Percentiles rank a stretch among this genome's conserved stretches.
These are phyloP conservation scores for Adelosebastes latens DNA, from an alignment of 2,797 vertebrate species.

Conservation along the genomic window DNA sequence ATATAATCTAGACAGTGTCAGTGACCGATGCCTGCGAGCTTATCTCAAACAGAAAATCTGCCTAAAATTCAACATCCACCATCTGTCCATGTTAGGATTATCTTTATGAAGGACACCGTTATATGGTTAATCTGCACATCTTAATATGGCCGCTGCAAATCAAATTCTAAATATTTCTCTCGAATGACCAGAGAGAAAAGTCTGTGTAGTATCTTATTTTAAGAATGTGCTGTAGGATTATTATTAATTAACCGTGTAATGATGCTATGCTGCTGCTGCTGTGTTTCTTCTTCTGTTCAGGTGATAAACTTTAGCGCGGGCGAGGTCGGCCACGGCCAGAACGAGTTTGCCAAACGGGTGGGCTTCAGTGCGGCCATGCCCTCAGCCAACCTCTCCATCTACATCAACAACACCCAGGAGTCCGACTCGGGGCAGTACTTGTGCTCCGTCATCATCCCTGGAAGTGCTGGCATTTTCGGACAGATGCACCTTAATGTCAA, in stretches of 20 bases:
- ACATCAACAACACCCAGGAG: slow-evolving; percentile 89
- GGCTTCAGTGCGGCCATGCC: slow-evolving; percentile 84
- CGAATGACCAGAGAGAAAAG: background rate
- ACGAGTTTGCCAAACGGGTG: slow-evolving; percentile 77
- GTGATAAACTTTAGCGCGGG: slow-evolving; percentile 87
- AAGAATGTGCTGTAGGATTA: background rate
- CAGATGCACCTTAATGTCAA: slow-evolving; percentile 83
- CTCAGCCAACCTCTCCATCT: slow-evolving; percentile 88
- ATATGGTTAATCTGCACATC: slow-evolving; percentile 64
- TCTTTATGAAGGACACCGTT: slow-evolving; percentile 66
- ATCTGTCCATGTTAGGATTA: slow-evolving; percentile 82
- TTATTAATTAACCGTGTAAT: background rate
- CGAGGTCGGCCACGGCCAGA: slow-evolving; percentile 79
- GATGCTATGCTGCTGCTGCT: background rate
- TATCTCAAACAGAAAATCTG: slow-evolving; percentile 76
- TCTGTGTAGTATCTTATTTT: background rate
- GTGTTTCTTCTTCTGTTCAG: slow-evolving; percentile 64
- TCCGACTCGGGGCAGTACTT: slow-evolving; percentile 88
- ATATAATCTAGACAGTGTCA: slow-evolving; percentile 76
- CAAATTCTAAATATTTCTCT: background rate
- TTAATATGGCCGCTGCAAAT: slow-evolving; percentile 12
- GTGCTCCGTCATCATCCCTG: slow-evolving; percentile 86
- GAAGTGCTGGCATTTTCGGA: slow-evolving; percentile 72
- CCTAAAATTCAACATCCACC: slow-evolving; percentile 72
- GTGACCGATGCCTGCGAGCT: slow-evolving; percentile 66